Evolutionary conservation across 2,113 vertebrate genomes (phyloP).

Genomic region (Oxyura jamaicensis): DNA sequence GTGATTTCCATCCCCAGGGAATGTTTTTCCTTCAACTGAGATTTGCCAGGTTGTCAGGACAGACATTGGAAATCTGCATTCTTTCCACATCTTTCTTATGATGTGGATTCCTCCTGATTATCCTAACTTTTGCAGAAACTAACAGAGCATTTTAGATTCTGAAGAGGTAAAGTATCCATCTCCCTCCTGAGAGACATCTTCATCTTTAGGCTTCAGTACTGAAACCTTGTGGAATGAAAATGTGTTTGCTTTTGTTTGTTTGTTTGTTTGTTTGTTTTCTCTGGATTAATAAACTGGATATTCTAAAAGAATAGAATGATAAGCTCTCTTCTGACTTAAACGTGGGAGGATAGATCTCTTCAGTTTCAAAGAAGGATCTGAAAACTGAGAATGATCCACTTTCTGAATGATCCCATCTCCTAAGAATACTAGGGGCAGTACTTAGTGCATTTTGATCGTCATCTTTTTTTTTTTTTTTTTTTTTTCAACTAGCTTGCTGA

Average conservation of each 20-base stretch:
- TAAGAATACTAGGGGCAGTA: background rate
- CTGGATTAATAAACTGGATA: background rate
- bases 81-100: background rate
- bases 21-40: background rate
- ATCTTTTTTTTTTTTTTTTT: background rate
- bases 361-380: background rate
- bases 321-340: background rate
- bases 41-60: background rate
- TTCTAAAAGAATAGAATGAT: background rate
- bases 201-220: background rate
- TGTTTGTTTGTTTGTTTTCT: background rate
- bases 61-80: background rate
- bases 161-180: background rate
- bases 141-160: background rate
- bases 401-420: background rate
- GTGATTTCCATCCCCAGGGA: background rate
- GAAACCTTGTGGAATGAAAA: background rate
- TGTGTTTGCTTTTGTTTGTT: background rate
- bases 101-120: background rate
- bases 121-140: background rate
- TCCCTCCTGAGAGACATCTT: background rate
- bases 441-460: background rate
- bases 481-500: background rate
- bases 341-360: background rate
- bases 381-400: background rate